A percentile compares a stretch with the other conserved stretches of the same genome.
phyloP scores from a whole-genome alignment of 2,888 invertebrate species.

The Ceraclea dissimilis region DNA sequence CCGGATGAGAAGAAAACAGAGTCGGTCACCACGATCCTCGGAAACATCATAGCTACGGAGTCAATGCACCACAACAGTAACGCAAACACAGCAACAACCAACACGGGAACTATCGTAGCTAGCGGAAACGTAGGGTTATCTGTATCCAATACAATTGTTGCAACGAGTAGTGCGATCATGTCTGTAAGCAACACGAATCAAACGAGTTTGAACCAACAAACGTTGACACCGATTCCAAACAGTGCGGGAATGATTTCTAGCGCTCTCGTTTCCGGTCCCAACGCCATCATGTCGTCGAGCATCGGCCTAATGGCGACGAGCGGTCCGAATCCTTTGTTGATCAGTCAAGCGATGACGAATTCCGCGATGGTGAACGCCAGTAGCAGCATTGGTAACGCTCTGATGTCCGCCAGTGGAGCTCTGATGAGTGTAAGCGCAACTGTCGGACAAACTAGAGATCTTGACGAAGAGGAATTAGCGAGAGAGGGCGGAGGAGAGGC shows the following conservation, averaged over 20 bases:
- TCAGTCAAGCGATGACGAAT: too few relatives aligned
- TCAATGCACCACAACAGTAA: background rate
- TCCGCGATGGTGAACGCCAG: background rate
- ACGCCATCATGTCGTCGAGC: background rate
- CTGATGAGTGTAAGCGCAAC: background rate
- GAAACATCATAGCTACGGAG: slow-evolving; percentile 14
- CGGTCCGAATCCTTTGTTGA: background rate
- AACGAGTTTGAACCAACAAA: background rate
- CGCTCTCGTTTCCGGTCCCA: background rate
- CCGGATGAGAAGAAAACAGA: slow-evolving; percentile 27
- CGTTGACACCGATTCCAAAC: background rate
- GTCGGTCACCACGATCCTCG: slow-evolving; percentile 33
- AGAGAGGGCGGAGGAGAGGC: slow-evolving; percentile 66
- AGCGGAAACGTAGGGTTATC: background rate
- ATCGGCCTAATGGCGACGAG: background rate
- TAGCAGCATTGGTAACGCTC: background rate
- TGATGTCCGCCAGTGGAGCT: background rate
- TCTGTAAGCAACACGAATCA: background rate
- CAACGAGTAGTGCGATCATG: background rate
- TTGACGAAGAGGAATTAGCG: slow-evolving; percentile 33
- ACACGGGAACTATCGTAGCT: background rate
- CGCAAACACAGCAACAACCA: background rate
- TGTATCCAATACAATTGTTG: background rate
- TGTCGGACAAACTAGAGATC: background rate
- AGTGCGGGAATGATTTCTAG: background rate